Evolutionary conservation across 2,888 invertebrate species (phyloP).

Genomic region (Cataglyphis albicans): DNA sequence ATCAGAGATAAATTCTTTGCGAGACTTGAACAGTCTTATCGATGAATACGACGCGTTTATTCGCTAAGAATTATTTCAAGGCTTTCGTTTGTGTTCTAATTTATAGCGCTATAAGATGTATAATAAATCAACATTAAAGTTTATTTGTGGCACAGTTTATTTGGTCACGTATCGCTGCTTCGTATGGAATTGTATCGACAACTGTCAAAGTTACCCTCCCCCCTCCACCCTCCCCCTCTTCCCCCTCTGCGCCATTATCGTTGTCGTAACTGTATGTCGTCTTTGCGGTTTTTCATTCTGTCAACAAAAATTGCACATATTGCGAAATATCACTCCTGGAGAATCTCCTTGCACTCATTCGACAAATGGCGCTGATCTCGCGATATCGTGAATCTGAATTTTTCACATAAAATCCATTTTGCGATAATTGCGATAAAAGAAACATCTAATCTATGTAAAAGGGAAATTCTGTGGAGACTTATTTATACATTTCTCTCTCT

Average conservation of each 20-base stretch:
- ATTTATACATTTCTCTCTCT: not conserved
- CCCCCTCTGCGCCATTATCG: not conserved
- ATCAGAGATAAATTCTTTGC: not conserved
- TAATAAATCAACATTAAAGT: not conserved
- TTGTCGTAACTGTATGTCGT: not conserved
- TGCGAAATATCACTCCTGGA: not conserved
- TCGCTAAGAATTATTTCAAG: not conserved
- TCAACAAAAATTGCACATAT: not conserved
- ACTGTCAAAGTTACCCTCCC: not conserved
- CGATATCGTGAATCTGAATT: not conserved
- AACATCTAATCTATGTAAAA: not conserved
- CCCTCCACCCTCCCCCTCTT: too few species aligned
- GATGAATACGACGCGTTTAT: not conserved
- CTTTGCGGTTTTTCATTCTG: not conserved
- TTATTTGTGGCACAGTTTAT: not conserved
- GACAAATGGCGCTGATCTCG: not conserved
- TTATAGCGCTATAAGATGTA: not conserved
- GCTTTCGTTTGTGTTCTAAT: not conserved
- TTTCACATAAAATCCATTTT: not conserved
- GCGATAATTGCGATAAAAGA: conserved; percentile 1
- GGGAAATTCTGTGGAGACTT: not conserved
- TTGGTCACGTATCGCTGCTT: not conserved
- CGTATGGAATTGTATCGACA: not conserved
- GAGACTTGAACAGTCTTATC: not conserved
- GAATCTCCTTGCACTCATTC: conserved; percentile 8